phyloP scores from a whole-genome alignment of 2,888 invertebrate genomes.

The Tenthredo distinguenda region DNA sequence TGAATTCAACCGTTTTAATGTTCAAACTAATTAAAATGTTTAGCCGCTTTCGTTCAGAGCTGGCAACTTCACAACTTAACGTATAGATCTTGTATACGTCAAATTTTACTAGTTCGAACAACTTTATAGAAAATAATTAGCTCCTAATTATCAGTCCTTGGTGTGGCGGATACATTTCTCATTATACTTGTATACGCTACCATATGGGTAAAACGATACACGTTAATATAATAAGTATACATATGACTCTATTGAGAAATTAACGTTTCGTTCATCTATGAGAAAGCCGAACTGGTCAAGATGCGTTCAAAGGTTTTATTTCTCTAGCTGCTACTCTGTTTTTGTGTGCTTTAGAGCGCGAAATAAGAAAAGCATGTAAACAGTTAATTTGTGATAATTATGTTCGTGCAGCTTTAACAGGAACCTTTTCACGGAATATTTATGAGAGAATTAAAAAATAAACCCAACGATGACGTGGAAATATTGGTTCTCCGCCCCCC shows the following conservation, averaged over 20 bases:
- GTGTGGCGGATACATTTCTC: conserved; percentile 21
- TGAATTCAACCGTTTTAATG: conserved; percentile 35
- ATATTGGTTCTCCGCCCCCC: conserved; percentile 50
- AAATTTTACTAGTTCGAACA: neutral
- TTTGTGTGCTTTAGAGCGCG: neutral
- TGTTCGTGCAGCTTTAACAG: conserved; percentile 8
- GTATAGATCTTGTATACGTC: neutral
- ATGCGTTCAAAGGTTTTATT: neutral
- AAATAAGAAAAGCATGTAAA: conserved; percentile 46
- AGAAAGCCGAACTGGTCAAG: neutral
- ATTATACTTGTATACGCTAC: neutral
- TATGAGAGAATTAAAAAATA: conserved; percentile 44
- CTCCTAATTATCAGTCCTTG: conserved; percentile 5
- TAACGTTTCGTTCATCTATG: neutral
- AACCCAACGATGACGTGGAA: conserved; percentile 48
- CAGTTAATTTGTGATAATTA: conserved; percentile 49
- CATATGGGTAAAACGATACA: neutral
- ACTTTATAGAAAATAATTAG: conserved; percentile 28
- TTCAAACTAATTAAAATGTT: conserved; percentile 42
- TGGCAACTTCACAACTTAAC: conserved; percentile 74
- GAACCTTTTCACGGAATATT: conserved; percentile 50
- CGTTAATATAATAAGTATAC: neutral
- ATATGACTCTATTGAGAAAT: neutral
- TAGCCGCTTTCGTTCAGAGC: conserved; percentile 82
- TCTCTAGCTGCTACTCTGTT: neutral